Base-by-base conservation (phyloP, 2,888 invertebrate genomes). In the Blera fallax region DNA sequence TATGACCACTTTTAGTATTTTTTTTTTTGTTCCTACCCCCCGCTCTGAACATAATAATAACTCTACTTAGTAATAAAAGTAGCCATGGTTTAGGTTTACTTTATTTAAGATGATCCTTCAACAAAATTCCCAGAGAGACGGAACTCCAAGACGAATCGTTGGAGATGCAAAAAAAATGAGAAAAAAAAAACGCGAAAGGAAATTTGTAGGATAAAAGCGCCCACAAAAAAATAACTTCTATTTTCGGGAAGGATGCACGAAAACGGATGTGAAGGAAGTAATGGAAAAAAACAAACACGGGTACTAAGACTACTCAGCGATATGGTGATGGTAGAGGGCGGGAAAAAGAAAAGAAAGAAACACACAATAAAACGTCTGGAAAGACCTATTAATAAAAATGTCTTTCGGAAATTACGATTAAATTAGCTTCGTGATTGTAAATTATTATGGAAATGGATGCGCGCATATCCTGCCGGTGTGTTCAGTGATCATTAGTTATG, bases 341-440 rank as follows among this genome's bases (percentile, higher is more conserved):
- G 6, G 40, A 10, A 50, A 50, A 60, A 37, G 32, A 16, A 37
- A 21, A 1, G 27, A 11, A 34, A 72, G 14, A n/a, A 18, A 29
- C 18, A 56, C 37, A 48, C 45, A 64, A 73, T 73, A 37, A 72
- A 79, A 72, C 14, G 69, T 82, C 65, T 72, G 64, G 34, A 45
- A 73, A 37, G 73, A 32, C 54, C 73, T 74, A 69, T 83, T 83
- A 73, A 83, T 83, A 83, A 83, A 83, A 73, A 83, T 74, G 79
- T 79, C 79, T 73, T 79, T 84, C 67, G 67, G 80, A 79, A 84
- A 84, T 84, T 74, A 84, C 83, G 73, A 84, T 80, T 73, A 84
- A 80, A 84, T 84, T 84, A 84, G 83, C 69, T 79, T 64, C 80
- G 69, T 84, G 79, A 84, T 79, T 80, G 73, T 74, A 64, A 84